Evolutionary conservation across 92 coral and sea anemone species (phyloP).

Genomic region (Umimayanthus chanpuru): DNA sequence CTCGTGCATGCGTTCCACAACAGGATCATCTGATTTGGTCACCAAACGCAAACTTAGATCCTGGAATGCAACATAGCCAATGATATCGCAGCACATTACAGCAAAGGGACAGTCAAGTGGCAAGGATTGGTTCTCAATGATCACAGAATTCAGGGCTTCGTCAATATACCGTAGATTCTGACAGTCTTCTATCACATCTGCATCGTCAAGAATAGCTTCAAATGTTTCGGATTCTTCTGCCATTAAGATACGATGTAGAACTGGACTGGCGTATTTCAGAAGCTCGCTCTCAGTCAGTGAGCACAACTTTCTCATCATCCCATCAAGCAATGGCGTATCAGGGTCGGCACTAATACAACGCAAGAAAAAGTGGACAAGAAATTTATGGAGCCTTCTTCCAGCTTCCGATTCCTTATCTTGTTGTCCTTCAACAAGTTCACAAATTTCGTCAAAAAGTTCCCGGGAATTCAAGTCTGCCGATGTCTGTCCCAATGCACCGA

Average conservation of each 20-base stretch:
- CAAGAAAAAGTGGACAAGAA: constrained; percentile 69
- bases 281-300: constrained; percentile 53
- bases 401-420: constrained; percentile 46
- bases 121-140: constrained; percentile 20
- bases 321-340: constrained; percentile 73
- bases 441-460: constrained; percentile 62
- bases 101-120: constrained; percentile 76
- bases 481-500: constrained; percentile 64
- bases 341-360: constrained; percentile 90
- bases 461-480: constrained; percentile 62
- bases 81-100: constrained; percentile 90
- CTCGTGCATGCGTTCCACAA: constrained; percentile 57
- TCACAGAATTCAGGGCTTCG: constrained; percentile 49
- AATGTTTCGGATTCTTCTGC: constrained; percentile 58
- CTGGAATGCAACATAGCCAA: constrained; percentile 75
- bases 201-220: constrained; percentile 56
- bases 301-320: constrained; percentile 64
- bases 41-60: constrained; percentile 55
- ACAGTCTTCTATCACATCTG: constrained; percentile 57
- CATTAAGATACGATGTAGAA: constrained; percentile 75
- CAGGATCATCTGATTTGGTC: constrained; percentile 72
- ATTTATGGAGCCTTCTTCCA: constrained; percentile 50
- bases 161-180: constrained; percentile 70
- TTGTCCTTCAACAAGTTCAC: constrained; percentile 53
- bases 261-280: constrained; percentile 72